phyloP scores from a whole-genome alignment of 2,888 invertebrate genomes.

The Protonemura montana region DNA sequence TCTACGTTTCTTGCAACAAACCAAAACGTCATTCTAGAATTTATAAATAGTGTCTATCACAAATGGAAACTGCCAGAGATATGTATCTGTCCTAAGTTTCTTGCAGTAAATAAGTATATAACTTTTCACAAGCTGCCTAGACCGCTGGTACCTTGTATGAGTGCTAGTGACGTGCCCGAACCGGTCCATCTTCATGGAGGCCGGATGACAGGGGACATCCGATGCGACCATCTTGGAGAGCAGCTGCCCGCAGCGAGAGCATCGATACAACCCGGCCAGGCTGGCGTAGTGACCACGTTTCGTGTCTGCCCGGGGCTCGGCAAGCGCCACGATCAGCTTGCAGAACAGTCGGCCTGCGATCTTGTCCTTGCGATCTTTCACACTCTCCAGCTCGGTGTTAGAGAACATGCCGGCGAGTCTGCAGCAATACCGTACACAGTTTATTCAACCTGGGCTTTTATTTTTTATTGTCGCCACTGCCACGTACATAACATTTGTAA shows the following conservation, averaged over 20 bases:
- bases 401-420: slow-evolving; percentile 88
- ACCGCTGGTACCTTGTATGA: slow-evolving; percentile 77
- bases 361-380: slow-evolving; percentile 88
- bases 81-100: neutral
- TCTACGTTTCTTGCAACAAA: too few species aligned
- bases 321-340: slow-evolving; percentile 80
- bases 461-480: too few species aligned
- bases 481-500: too few species aligned
- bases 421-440: slow-evolving; percentile 50
- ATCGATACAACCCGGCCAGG: slow-evolving; percentile 78
- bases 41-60: too few species aligned
- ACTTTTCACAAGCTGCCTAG: too few species aligned
- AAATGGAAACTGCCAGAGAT: too few species aligned
- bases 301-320: slow-evolving; percentile 78
- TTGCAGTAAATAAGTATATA: too few species aligned
- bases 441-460: too few species aligned
- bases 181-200: slow-evolving; percentile 75
- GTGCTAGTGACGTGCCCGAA: slow-evolving; percentile 76
- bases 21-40: too few species aligned
- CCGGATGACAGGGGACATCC: slow-evolving; percentile 75
- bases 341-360: slow-evolving; percentile 84
- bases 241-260: slow-evolving; percentile 74
- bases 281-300: slow-evolving; percentile 83
- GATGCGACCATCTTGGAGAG: slow-evolving; percentile 74
- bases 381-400: slow-evolving; percentile 83